Conservation (phyloP, 2,113 vertebrate species). For the Apteryx owenii region DNA sequence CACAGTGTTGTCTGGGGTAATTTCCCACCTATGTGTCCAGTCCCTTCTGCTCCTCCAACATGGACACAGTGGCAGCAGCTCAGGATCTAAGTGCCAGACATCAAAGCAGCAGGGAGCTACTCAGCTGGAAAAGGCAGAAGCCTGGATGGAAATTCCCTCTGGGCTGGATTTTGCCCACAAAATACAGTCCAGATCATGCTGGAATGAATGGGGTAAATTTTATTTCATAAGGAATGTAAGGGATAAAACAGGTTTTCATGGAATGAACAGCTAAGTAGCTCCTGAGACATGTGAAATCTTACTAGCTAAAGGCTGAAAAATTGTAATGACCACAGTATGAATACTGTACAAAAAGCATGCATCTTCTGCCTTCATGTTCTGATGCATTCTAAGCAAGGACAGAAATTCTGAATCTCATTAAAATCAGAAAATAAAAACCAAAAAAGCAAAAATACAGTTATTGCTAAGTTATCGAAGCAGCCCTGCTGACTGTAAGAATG, state of each 20-base stretch:
- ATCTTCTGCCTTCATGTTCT: background rate
- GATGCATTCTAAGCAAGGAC: background rate
- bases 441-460: background rate
- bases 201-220: constrained; percentile 5
- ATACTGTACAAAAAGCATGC: background rate
- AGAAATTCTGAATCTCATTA: background rate
- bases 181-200: background rate
- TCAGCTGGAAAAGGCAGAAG: background rate
- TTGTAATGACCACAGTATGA: background rate
- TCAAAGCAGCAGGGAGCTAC: constrained; percentile 11
- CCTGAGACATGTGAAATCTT: background rate
- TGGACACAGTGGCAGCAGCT: background rate
- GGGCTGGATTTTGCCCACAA: background rate
- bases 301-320: constrained; percentile 10
- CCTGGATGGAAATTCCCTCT: background rate
- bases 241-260: constrained; percentile 25
- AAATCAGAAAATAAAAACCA: background rate
- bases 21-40: background rate
- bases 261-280: background rate
- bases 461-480: background rate
- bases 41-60: background rate
- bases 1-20: background rate
- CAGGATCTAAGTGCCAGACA: background rate
- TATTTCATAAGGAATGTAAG: background rate
- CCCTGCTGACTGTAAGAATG: background rate